Evolutionary conservation across 2,797 vertebrate genomes (phyloP), one percentile per base, ranked within the genome.

Genomic region (Lutjanus campechanus): DNA sequence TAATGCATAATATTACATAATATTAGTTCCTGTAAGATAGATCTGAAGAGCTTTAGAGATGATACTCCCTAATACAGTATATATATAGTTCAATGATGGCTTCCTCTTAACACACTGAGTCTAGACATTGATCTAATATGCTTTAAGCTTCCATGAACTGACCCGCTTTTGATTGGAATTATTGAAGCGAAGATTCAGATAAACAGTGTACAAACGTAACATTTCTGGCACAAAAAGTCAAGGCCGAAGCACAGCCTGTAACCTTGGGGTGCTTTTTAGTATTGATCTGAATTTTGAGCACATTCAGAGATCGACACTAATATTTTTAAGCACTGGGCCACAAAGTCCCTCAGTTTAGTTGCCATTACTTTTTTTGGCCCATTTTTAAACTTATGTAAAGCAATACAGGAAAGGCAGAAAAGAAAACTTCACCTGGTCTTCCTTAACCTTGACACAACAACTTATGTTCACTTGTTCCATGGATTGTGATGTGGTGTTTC

Each of bases 191-290:
- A 60, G 69, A 66, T 62, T n/a, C 51, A 60, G 25, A 84, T 73
- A 49, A 74, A 47, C 72, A 41, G 40, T 36, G 40, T 29, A 41
- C 17, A 22, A 12, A 81, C 20, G 60, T 73, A 40, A 53, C 59
- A 75, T 51, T 84, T 63, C 44, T 69, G 40, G 49, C 69, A 64
- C 50, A 69, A 81, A 76, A 74, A 72, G 47, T 71, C 36, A 73
- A 50, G 54, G 64, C 12, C 9, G 0, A 3, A 70, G 61, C 20
- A 58, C 5, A 7, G n/a, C 43, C 7, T 29, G 41, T 55, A 62
- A 69, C 49, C 76, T 69, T 17, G 16, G 12, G 51, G 25, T 46
- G 22, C 66, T 69, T 55, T 17, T 73, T 44, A 64, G 69, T 69
- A 43, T 43, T 53, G 29, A 55, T 62, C 3, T 22, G 11, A 59